Percentiles rank a stretch among this genome's conserved stretches.
These are phyloP conservation scores for Dioctria linearis DNA, from an alignment of 2,888 invertebrate genomes.

Conservation along the genomic window DNA sequence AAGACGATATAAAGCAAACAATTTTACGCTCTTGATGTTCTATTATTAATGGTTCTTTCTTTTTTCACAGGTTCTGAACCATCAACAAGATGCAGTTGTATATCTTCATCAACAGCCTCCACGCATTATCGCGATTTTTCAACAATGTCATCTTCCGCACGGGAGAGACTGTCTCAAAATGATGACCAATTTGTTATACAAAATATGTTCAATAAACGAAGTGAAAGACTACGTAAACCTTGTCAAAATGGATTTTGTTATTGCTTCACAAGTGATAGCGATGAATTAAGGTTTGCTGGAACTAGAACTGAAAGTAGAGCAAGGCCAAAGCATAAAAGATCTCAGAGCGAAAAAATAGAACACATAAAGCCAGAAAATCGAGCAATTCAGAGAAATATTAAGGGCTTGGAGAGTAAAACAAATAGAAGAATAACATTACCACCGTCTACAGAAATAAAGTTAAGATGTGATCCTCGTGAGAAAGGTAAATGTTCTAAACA, in stretches of 20 bases:
- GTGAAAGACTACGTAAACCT: conserved; percentile 63
- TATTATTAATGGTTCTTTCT: background rate
- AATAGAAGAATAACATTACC: conserved; percentile 21
- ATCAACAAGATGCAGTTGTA: conserved; percentile 24
- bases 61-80: conserved; percentile 3
- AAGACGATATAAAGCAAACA: no score
- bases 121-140: conserved; percentile 39
- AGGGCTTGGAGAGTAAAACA: background rate
- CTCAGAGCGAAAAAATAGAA: conserved; percentile 11
- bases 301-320: conserved; percentile 52
- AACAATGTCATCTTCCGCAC: conserved; percentile 23
- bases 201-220: conserved; percentile 58
- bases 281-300: conserved; percentile 62
- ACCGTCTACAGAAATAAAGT: conserved; percentile 26
- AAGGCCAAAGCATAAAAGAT: conserved; percentile 37
- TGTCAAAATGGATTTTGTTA: conserved; percentile 70
- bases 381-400: background rate
- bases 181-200: conserved; percentile 52
- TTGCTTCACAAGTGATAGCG: conserved; percentile 70
- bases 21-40: no score
- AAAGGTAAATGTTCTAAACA: conserved; percentile 27
- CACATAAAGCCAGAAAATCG: conserved; percentile 7
- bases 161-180: conserved; percentile 34
- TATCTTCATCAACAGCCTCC: conserved; percentile 18
- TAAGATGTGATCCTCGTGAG: conserved; percentile 13